phyloP scores from a whole-genome alignment of 2,113 vertebrate genomes.

The Oncorhynchus gorbuscha region DNA sequence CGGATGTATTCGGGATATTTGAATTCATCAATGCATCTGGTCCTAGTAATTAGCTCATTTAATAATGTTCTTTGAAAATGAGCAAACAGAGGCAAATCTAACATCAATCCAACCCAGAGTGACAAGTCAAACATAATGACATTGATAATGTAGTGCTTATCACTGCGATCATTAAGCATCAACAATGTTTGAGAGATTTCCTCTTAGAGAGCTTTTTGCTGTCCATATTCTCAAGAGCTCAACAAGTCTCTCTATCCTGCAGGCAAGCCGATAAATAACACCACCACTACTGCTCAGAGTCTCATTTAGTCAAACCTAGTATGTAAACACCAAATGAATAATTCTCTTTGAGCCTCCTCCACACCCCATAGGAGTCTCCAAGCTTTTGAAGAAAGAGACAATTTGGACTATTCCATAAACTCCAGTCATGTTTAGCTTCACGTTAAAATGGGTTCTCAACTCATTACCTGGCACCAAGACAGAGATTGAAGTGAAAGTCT shows the following conservation, averaged over 20 bases:
- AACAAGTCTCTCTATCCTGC: not conserved
- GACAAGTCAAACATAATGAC: not conserved
- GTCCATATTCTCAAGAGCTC: not conserved
- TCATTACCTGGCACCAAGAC: constrained; percentile 2
- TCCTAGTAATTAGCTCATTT: not conserved
- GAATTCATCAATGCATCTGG: not conserved
- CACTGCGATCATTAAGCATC: constrained; percentile 15
- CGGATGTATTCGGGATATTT: not conserved
- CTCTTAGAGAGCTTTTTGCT: constrained; percentile 14
- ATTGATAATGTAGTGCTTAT: constrained; percentile 16
- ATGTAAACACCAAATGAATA: constrained; percentile 81
- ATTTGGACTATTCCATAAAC: not conserved
- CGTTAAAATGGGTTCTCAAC: not conserved
- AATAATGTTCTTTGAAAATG: not conserved
- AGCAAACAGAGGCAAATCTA: not conserved
- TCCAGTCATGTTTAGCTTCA: too few species aligned
- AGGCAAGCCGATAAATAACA: not conserved
- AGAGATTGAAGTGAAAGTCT: not conserved
- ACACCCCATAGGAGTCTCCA: constrained; percentile 24
- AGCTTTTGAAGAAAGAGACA: constrained; percentile 25
- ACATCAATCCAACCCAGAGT: not conserved
- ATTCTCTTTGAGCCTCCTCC: constrained; percentile 79
- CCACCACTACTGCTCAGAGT: constrained; percentile 8
- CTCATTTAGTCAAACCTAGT: constrained; percentile 70
- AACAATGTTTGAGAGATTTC: constrained; percentile 19